Conservation (phyloP, 1,140 invertebrate genomes). For the Nylanderia fulva region DNA sequence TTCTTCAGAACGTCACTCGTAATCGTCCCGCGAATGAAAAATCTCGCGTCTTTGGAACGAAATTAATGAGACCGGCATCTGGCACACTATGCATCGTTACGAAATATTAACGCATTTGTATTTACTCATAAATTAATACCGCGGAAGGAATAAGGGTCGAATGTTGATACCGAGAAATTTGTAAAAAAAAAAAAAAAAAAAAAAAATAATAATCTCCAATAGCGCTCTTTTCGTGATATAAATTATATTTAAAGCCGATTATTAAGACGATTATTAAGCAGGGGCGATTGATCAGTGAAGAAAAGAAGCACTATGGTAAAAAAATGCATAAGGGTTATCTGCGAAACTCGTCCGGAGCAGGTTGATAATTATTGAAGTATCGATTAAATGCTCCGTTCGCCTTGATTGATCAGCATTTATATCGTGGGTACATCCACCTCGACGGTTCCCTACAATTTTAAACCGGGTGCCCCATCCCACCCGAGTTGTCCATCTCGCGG, state of each 20-base stretch:
- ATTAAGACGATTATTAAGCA: slow-evolving; percentile 73
- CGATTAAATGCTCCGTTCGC: slow-evolving; percentile 79
- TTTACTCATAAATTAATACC: background rate
- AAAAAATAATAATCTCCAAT: slow-evolving; percentile 1
- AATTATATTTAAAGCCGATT: slow-evolving; percentile 53
- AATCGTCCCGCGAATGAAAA: background rate
- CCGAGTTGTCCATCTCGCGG: slow-evolving; percentile 56
- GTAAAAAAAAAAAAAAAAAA: too few relatives aligned
- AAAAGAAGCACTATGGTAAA: slow-evolving; percentile 55
- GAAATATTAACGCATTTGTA: background rate
- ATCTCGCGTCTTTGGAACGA: slow-evolving; percentile 15
- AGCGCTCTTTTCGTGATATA: background rate
- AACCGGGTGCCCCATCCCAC: slow-evolving; percentile 66
- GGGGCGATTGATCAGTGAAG: slow-evolving; percentile 67
- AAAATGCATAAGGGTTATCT: slow-evolving; percentile 72
- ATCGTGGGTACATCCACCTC: slow-evolving; percentile 75
- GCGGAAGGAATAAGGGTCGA: background rate
- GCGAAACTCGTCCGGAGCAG: slow-evolving; percentile 59
- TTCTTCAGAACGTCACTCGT: slow-evolving; percentile 3
- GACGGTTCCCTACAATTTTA: slow-evolving; percentile 75
- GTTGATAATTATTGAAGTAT: slow-evolving; percentile 81
- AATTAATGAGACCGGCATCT: slow-evolving; percentile 35
- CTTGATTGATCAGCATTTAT: slow-evolving; percentile 80
- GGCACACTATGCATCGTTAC: background rate
- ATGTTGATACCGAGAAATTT: background rate